A percentile compares a stretch with the other conserved stretches of the same genome.
Conservation (phyloP, 1,140 invertebrate genomes). For the Chlorops oryzae region DNA sequence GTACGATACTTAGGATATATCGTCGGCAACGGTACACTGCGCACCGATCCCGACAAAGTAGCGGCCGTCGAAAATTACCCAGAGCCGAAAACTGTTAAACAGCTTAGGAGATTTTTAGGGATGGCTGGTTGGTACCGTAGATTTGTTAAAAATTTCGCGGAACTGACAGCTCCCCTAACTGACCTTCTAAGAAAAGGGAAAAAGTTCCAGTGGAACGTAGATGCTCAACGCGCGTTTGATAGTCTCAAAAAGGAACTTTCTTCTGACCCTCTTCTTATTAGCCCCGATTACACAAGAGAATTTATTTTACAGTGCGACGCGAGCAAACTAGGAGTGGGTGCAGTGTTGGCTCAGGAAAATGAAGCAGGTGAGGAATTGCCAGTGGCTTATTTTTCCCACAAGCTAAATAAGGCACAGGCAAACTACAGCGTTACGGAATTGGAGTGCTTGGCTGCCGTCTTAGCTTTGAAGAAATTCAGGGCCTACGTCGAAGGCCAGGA, state of each 20-base stretch:
- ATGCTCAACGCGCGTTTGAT: slow-evolving; percentile 15
- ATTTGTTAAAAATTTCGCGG: slow-evolving; percentile 39
- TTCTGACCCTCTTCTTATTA: slow-evolving; percentile 18
- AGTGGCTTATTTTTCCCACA: slow-evolving; percentile 15
- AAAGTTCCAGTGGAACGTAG: slow-evolving; percentile 3
- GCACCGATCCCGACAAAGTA: slow-evolving; percentile 29
- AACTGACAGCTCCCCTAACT: slow-evolving; percentile 27
- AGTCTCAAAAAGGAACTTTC: slow-evolving; percentile 14
- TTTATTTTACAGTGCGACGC: slow-evolving; percentile 19
- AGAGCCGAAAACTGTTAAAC: slow-evolving; percentile 24
- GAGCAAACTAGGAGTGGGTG: slow-evolving; percentile 12
- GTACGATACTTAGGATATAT: slow-evolving; percentile 20
- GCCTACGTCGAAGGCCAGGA: slow-evolving; percentile 42
- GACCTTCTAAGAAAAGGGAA: slow-evolving; percentile 3
- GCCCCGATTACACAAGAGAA: slow-evolving; percentile 20
- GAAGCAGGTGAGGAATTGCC: slow-evolving; percentile 23
- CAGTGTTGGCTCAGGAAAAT: slow-evolving; percentile 28
- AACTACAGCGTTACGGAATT: slow-evolving; percentile 36
- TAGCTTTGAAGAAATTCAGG: slow-evolving; percentile 45
- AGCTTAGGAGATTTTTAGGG: slow-evolving; percentile 48
- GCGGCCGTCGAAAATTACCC: slow-evolving; percentile 13
- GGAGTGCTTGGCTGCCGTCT: slow-evolving; percentile 48
- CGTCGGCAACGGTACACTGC: slow-evolving; percentile 32
- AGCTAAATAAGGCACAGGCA: slow-evolving; percentile 13
- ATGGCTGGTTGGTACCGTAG: slow-evolving; percentile 44